Percentiles rank a stretch among this genome's conserved stretches.
Evolutionary conservation across 1,140 invertebrate species (phyloP).

Genomic region (Zaprionus davidi): DNA sequence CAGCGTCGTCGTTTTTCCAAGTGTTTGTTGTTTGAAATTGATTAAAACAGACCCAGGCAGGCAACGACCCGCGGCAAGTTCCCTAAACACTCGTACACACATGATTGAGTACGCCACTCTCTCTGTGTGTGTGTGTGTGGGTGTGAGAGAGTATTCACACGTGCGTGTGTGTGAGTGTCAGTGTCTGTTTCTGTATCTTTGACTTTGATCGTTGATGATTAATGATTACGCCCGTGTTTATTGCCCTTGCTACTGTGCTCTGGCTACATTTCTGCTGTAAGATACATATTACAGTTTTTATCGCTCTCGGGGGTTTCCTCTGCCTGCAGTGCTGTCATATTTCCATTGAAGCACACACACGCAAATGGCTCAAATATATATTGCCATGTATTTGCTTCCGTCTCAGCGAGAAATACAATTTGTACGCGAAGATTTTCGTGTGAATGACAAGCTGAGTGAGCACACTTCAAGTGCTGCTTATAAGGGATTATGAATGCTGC

Average conservation of each 20-base stretch:
- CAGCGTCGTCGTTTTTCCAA: constrained; percentile 43
- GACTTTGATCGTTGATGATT: constrained; percentile 78
- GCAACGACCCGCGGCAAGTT: constrained; percentile 56
- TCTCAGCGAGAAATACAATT: neutral
- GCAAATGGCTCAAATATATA: constrained; percentile 40
- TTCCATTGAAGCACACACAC: constrained; percentile 55
- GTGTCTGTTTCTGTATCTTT: constrained; percentile 67
- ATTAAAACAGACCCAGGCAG: constrained; percentile 67
- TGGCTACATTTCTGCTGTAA: constrained; percentile 22
- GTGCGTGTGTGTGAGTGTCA: constrained; percentile 14
- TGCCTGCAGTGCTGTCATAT: constrained; percentile 52
- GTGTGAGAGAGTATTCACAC: constrained; percentile 8
- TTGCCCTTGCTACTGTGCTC: constrained; percentile 57
- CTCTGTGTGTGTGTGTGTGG: constrained; percentile 15
- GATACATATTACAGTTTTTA: constrained; percentile 56
- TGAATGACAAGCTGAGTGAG: neutral
- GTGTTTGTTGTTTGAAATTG: constrained; percentile 76
- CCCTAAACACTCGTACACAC: constrained; percentile 65
- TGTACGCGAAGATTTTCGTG: neutral
- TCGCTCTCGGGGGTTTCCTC: constrained; percentile 46
- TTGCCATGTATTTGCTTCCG: constrained; percentile 4
- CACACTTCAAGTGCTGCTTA: neutral
- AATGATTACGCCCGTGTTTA: constrained; percentile 79
- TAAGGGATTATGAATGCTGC: neutral
- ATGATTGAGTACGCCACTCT: constrained; percentile 50